Evolutionary conservation across 2,797 vertebrate species (phyloP).

Genomic region (Caiman crocodilus): DNA sequence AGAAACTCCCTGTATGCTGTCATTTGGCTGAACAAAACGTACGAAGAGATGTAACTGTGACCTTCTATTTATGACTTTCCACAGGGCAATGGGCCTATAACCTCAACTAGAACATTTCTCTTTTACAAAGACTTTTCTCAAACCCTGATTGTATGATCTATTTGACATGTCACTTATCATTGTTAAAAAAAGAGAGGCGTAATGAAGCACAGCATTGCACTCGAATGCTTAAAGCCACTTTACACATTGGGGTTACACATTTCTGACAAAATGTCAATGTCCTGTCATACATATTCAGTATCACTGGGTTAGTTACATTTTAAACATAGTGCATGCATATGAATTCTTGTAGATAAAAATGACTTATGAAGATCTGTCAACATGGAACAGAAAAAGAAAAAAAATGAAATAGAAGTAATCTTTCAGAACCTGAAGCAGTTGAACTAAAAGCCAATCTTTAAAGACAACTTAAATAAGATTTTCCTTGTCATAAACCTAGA

Average conservation of each 20-base stretch:
- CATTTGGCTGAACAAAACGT: background rate
- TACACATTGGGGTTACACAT: background rate
- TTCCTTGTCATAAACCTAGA: background rate
- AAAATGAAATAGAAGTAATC: background rate
- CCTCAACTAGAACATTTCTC: background rate
- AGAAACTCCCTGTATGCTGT: background rate
- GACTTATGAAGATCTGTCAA: background rate
- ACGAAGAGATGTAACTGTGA: background rate
- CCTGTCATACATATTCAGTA: conserved; percentile 59
- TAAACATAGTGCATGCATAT: background rate
- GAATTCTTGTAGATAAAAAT: conserved; percentile 24
- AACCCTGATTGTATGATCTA: conserved; percentile 21
- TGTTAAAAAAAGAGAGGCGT: conserved; percentile 24
- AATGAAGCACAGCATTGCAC: conserved; percentile 26
- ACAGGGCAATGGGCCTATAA: background rate
- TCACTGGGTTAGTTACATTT: conserved; percentile 31
- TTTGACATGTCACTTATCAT: conserved; percentile 18
- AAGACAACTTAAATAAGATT: background rate
- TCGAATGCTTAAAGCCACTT: conserved; percentile 62
- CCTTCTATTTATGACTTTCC: conserved; percentile 1
- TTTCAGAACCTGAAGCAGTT: background rate
- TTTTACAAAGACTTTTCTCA: conserved; percentile 1
- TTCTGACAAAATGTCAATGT: conserved; percentile 72
- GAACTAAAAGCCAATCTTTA: background rate
- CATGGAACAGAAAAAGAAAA: background rate